A percentile compares a stretch with the other conserved stretches of the same genome.
phyloP scores from a whole-genome alignment of 1,140 invertebrate species.

The Euwallacea fornicatus region DNA sequence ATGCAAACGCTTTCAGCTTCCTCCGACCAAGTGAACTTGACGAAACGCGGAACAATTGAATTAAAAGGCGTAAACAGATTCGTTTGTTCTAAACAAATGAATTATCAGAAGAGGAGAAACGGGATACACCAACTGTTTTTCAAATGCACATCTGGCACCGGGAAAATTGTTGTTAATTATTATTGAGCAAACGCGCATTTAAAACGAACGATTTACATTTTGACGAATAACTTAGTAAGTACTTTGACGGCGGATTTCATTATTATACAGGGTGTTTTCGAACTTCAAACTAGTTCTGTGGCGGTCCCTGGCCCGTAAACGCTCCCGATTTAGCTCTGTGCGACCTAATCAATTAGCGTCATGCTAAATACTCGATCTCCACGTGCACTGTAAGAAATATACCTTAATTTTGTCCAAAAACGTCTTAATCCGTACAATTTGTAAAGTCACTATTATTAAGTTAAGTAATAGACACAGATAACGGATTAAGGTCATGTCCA shows the following conservation, averaged over 20 bases:
- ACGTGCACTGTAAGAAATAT: too few species aligned
- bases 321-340: too few species aligned
- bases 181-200: constrained; percentile 18
- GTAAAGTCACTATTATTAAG: too few species aligned
- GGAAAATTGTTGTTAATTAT: constrained; percentile 12
- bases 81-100: constrained; percentile 32
- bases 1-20: constrained; percentile 17
- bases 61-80: constrained; percentile 33
- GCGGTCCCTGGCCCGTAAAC: too few species aligned
- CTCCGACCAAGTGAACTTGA: constrained; percentile 14
- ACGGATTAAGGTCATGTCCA: too few species aligned
- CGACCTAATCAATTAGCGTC: too few species aligned
- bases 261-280: neutral
- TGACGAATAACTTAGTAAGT: neutral
- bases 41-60: constrained; percentile 32
- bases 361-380: too few species aligned
- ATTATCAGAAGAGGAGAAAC: constrained; percentile 28
- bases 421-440: too few species aligned
- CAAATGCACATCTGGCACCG: constrained; percentile 24
- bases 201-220: constrained; percentile 8
- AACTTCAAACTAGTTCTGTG: too few species aligned
- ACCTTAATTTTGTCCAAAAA: too few species aligned
- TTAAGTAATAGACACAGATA: too few species aligned
- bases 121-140: constrained; percentile 30
- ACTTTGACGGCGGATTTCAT: neutral